Conservation (phyloP, 2,797 vertebrate genomes). For the Leucoraja ocellata region DNA sequence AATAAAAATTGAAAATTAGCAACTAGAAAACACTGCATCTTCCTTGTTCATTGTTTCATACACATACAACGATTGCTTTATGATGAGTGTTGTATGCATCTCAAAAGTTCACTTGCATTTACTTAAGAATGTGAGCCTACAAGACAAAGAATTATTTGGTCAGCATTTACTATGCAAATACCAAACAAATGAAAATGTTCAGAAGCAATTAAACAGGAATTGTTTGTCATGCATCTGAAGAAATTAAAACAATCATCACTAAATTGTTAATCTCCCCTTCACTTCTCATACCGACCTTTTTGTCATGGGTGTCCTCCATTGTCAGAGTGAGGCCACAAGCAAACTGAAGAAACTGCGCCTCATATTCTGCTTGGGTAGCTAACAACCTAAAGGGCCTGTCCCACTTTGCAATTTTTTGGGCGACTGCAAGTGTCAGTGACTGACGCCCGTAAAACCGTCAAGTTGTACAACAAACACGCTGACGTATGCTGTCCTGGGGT, state of each 20-base stretch:
- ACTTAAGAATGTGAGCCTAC: neutral
- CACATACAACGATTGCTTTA: neutral
- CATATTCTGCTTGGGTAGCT: too few relatives aligned
- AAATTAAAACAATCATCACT: neutral
- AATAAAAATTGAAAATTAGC: slow-evolving; percentile 43
- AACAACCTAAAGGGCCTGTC: too few relatives aligned
- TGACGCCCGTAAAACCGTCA: too few relatives aligned
- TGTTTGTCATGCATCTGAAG: neutral
- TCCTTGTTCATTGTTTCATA: neutral
- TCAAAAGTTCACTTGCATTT: neutral
- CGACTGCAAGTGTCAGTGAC: too few relatives aligned
- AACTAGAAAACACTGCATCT: slow-evolving; percentile 35
- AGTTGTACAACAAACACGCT: too few relatives aligned
- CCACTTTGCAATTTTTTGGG: too few relatives aligned
- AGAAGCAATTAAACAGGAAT: neutral
- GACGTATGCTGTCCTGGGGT: too few relatives aligned
- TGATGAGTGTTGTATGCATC: neutral
- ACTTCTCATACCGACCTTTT: too few relatives aligned
- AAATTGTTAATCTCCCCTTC: neutral
- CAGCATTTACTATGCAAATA: neutral
- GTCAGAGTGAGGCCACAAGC: too few relatives aligned
- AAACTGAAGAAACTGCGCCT: too few relatives aligned
- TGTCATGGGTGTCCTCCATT: too few relatives aligned
- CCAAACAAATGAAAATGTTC: neutral
- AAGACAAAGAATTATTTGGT: slow-evolving; percentile 12